Conservation (phyloP, 2,888 invertebrate genomes). For the Bombylius major region DNA sequence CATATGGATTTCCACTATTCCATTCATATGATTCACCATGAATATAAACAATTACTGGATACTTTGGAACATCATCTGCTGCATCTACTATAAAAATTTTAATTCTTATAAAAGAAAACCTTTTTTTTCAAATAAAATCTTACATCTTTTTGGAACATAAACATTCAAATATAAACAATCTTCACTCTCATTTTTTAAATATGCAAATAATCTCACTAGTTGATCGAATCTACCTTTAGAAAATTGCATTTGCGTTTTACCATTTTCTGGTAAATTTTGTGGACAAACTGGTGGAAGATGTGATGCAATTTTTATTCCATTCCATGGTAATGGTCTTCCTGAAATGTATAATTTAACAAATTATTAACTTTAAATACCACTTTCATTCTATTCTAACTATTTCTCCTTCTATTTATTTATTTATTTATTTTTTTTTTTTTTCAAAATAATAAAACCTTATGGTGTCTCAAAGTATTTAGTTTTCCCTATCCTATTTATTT, state of each 20-base stretch:
- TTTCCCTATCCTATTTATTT: too few species aligned
- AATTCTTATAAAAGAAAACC: too few species aligned
- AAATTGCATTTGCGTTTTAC: slow-evolving; percentile 45
- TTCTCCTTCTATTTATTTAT: too few species aligned
- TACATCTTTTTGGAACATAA: slow-evolving; percentile 77
- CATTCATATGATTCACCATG: slow-evolving; percentile 95
- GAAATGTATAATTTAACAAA: slow-evolving; percentile 17
- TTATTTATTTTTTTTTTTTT: too few species aligned
- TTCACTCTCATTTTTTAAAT: slow-evolving; percentile 57
- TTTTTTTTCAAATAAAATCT: slow-evolving; percentile 25
- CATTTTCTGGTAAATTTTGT: slow-evolving; percentile 60
- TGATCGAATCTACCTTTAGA: slow-evolving; percentile 55
- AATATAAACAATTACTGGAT: slow-evolving; percentile 81
- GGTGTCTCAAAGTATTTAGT: too few species aligned
- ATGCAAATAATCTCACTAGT: slow-evolving; percentile 57
- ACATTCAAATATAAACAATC: slow-evolving; percentile 90
- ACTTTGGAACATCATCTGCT: slow-evolving; percentile 42
- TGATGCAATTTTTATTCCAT: slow-evolving; percentile 53
- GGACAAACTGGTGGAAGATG: slow-evolving; percentile 75
- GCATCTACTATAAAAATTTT: slow-evolving; percentile 14
- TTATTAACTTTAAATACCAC: too few species aligned
- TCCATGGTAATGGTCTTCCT: slow-evolving; percentile 71
- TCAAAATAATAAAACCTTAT: too few species aligned
- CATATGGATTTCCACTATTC: slow-evolving; percentile 95
- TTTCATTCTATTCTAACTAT: too few species aligned